Base-by-base conservation (phyloP, 2,888 invertebrate genomes). In the Drosophila parthenogenetica region DNA sequence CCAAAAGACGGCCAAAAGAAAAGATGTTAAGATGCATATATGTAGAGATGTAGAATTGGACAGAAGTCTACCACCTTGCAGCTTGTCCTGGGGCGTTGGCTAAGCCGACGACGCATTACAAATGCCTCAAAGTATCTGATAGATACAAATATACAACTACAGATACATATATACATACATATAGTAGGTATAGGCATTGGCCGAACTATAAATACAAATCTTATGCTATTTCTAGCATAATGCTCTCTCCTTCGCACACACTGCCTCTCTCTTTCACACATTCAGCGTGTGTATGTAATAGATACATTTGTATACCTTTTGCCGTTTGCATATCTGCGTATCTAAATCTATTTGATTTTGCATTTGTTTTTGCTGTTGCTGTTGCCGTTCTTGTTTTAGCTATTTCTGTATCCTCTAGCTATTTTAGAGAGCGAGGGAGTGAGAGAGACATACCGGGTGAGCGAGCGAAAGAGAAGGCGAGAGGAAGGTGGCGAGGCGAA, bases 331-430 rank as follows among this genome's bases (percentile, higher is more conserved):
- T 57, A 66, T 61, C 46, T 62, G 49, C 55, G 43, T 60, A 55
- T 63, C 65, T 67, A 48, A 69, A 71, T 79, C 69, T 55, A 69
- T 74, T 77, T 82, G 69, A 79, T 83, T 79, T 81, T 73, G 83
- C 80, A 86, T 81, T 82, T 72, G 62, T 62, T 78, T 50, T 42
- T 61, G 57, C 35, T 58, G 39, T 58, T 63, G 40, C 17, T 51
- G 22, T 17, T 46, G 46, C 32, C 51, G 49, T 14, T 45, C 19
- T 55, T 50, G 25, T 14, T 65, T 40, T 48, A 37, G 42, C 77
- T 86, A 85, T 80, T 86, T 83, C 63, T 64, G 77, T 77, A 71
- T 68, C 48, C 65, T 64, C 49, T 53, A 46, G 59, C 43, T 42
- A 42, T 54, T 53, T 29, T 53, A 58, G 42, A 63, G 40, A 53